Base-by-base conservation (phyloP, 35 echinoderm and acorn worm species). In the Strongylocentrotus purpuratus region DNA sequence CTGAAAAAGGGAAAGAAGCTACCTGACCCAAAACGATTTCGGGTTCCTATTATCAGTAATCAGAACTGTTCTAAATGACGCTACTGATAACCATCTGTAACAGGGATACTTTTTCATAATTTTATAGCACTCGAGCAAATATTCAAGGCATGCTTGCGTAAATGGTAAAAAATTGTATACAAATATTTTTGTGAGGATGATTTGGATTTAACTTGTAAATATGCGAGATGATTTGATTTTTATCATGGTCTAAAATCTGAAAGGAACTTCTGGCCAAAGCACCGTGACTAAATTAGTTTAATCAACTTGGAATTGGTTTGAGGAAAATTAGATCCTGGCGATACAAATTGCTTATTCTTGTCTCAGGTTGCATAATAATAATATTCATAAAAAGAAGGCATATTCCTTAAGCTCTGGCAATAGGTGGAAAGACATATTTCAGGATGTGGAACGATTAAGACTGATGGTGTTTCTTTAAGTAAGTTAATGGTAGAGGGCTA, bases 21-120 rank as follows among this genome's bases (percentile, higher is more conserved):
- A 25, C 87, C 87, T 89, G 87, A 89, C 87, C 87, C 32, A 89
- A 89, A 89, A 89, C 87, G 87, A 89, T 45, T 11, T 45, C 20
- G 33, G 33, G 87, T 46, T 45, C 32, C 87, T 89, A 89, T 89
- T 89, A 89, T 89, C 87, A 4, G 17, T 33, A 31, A 89, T 46
- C 33, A 46, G 20, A 89, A 41, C 87, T 89, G 87, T 89, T 46
- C 33, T 28, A 15, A 89, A 89, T 45, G 87, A 45, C 15, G n/a
- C 31, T 33, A 13, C 45, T 10, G 87, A 89, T 89, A 89, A 89
- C 32, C 33, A 89, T 89, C 87, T 45, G 32, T 18, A 78, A 78
- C 4, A 22, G 65, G 65, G 65, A n/a, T 2, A 18, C 65, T n/a
- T 78, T 4, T 78, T 78, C 28, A 28, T n/a, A 78, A 0, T 14